Evolutionary conservation across 1,140 invertebrate species (phyloP).

Genomic region (Orchestia grillus): DNA sequence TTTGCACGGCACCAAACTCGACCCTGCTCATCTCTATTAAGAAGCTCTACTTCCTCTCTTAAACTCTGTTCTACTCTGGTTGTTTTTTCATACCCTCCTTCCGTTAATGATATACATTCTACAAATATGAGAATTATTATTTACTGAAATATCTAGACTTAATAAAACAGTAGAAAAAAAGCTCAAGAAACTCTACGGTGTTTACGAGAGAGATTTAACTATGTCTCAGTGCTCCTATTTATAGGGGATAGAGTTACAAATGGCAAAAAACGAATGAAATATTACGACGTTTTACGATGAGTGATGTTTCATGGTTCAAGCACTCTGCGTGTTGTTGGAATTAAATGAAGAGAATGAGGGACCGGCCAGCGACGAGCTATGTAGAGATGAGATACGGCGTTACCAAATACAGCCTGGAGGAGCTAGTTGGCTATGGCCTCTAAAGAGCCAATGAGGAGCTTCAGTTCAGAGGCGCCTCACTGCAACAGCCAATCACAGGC

Average conservation of each 20-base stretch:
- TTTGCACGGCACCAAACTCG: not conserved
- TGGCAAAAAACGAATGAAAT: not conserved
- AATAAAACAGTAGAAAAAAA: not conserved
- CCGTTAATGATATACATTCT: not conserved
- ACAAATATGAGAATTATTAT: not conserved
- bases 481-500: constrained; percentile 34
- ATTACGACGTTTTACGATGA: not conserved
- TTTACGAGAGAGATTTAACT: not conserved
- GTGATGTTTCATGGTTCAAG: not conserved
- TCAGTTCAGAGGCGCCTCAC: not conserved
- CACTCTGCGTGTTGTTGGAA: not conserved
- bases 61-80: not conserved
- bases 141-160: not conserved
- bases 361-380: not conserved
- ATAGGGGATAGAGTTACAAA: not conserved
- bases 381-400: not conserved
- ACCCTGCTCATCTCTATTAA: not conserved
- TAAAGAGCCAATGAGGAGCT: constrained; percentile 14
- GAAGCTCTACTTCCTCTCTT: not conserved
- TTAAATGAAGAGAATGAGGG: not conserved
- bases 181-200: not conserved
- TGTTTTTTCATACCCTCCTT: not conserved
- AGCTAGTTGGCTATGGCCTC: not conserved
- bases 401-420: constrained; percentile 17
- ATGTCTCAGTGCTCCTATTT: not conserved